phyloP scores from a whole-genome alignment of 2,797 vertebrate species.

The Monodelphis domestica region DNA sequence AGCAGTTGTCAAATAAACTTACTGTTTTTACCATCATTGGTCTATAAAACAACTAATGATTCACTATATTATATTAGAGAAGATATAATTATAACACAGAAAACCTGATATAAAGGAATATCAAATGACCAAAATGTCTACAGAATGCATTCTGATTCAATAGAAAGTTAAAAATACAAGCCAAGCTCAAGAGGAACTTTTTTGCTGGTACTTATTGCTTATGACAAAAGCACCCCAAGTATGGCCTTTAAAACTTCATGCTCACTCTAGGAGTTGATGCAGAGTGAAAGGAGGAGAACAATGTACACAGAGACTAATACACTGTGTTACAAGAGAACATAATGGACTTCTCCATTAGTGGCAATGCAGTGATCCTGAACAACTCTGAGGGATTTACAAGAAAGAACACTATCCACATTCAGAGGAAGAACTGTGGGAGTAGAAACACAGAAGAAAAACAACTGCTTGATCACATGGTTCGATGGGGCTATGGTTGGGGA shows the following conservation, averaged over 20 bases:
- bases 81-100: conserved; percentile 14
- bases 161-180: neutral
- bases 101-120: conserved; percentile 13
- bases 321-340: no score
- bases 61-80: conserved; percentile 19
- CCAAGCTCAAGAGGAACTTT: neutral
- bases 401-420: no score
- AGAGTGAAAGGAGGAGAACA: no score
- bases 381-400: no score
- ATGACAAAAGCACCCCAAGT: conserved; percentile 7
- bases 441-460: no score
- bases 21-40: conserved; percentile 4
- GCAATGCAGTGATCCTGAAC: no score
- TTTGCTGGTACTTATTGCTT: conserved; percentile 11
- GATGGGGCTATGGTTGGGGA: no score
- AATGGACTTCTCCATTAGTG: no score
- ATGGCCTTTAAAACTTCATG: neutral
- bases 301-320: no score
- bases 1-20: conserved; percentile 19
- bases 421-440: no score
- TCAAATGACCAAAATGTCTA: neutral
- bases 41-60: conserved; percentile 5
- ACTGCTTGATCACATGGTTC: no score
- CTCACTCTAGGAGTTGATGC: no score
- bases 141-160: neutral